Base-by-base conservation (phyloP, 2,113 vertebrate genomes). In the Tricholaema leucomelas region DNA sequence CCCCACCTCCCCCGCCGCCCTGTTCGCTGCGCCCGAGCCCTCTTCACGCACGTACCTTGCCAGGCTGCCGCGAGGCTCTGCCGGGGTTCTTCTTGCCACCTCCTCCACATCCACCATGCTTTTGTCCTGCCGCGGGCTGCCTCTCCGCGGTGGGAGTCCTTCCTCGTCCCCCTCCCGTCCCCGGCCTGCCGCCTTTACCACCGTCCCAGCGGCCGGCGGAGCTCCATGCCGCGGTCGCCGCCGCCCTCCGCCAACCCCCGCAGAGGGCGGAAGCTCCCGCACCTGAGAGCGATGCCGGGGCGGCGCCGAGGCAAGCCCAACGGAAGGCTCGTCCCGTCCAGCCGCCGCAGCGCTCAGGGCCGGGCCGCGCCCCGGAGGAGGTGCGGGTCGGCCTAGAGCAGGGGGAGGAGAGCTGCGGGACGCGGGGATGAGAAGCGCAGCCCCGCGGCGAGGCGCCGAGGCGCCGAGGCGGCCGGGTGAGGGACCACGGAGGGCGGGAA, bases 11-110 rank as follows among this genome's bases (percentile, higher is more conserved):
- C 21, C 58, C 21, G 23, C 24, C 33, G 35, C 35, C 35, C 60
- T 27, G 13, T 27, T 19, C 36, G 36, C 61, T 19, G 36, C 60
- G 15, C 24, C 36, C 15, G 19, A 38, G 48, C 12, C 27, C 9
- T 13, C 35, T 33, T 15, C 76, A 4, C 52, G 44, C 38, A 42
- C 87, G 24, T 91, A 97, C 96, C 97, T 96, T 96, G 92, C 88
- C 94, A 56, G 69, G 93, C 88, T 55, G 61, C 76, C 54, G 65
- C 75, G 75, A 64, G 58, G 16, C 78, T 64, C 75, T 58, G 60
- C 60, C 58, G 58, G 33, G 71, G 40, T 77, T 82, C 48, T 21
- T 35, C 71, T 78, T 61, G 70, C 85, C 75, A 46, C 79, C 75
- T 54, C 73, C 61, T 64, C 61, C 73, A 10, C 69, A 55, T 42